Base-by-base conservation (phyloP, 2,797 vertebrate species). In the Eremophila alpestris region DNA sequence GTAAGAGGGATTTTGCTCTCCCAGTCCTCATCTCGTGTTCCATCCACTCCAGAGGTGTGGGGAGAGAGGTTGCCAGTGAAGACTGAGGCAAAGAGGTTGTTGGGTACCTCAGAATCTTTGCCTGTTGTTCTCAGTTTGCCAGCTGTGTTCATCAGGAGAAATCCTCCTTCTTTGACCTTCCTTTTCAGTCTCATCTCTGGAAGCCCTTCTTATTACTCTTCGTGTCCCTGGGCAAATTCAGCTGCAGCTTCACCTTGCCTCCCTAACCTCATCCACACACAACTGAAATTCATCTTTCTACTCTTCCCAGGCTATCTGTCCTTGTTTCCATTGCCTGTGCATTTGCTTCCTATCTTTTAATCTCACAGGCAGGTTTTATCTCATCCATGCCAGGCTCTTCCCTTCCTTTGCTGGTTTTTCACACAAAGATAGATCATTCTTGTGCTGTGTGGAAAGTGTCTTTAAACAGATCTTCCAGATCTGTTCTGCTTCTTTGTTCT, bases 111-210 rank as follows among this genome's bases (percentile, higher is more conserved):
- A 45, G 54, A 23, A 36, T 38, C 19, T 32, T 48, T 34, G 24
- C 34, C 34, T 48, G 30, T 7, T 34, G 13, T 76, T n/a, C 10
- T 6, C 24, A 30, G 56, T 26, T 54, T 62, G 24, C 21, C 64
- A 69, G 24, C 20, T 0, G 0, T 30, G 24, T 22, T 62, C 34
- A 6, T 30, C 24, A 38, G 3, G 20, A 40, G 48, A 34, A 48
- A 40, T 30, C 14, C 0, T 0, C 24, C 21, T 30, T 62, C 21
- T 13, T 18, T 41, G 20, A 15, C 6, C 20, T 62, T 54, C n/a
- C 21, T 60, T 77, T 77, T 54, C 48, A 62, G 23, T 13, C 5
- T 64, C 27, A 71, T 12, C 48, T 27, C 10, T 45, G n/a, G 40
- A 40, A 55, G 7, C 23, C 19, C 21, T 9, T 26, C 21, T 9